Evolutionary conservation across 2,797 vertebrate species (phyloP), one percentile per base, ranked within the genome.

Genomic region (Mionectes olivaceus): DNA sequence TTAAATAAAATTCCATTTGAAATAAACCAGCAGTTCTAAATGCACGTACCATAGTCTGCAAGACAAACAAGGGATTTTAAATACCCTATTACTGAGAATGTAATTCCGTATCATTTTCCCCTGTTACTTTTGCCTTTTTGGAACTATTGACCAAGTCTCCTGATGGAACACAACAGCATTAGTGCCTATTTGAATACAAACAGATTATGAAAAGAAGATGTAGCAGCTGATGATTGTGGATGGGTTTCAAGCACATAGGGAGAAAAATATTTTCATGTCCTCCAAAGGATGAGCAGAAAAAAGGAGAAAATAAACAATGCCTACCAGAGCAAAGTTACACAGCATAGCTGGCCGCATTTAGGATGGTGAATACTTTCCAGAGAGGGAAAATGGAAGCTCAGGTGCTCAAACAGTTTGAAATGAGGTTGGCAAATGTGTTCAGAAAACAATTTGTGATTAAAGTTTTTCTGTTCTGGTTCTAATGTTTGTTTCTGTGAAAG

Each of bases 341-440:
- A 47, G 24, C 11, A 17, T 79, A 83, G 49, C 69, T 94, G 86
- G 67, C 73, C 82, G 44, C 44, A 14, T 84, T 94, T 80, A 50
- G 44, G 33, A 49, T 43, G 19, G 32, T 28, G 53, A 95, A 89
- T 78, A 28, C 27, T 57, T 91, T 89, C 68, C 78, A 84, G 41
- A 68, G 59, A 52, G 50, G 14, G 30, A 23, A 75, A 94, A 74
- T 68, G 60, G 68, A 94, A 92, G 83, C 93, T 95, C 92, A 95
- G 90, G 90, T 96, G 94, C 83, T 91, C 69, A 76, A 46, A 80
- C 37, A 80, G 19, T 94, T 94, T 87, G 74, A 94, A 95, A 92
- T 96, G 82, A 95, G 67, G 73, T 75, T 92, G 33, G 37, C 68
- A 83, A 95, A 87, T 83, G 18, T 70, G 56, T 68, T 91, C n/a